Percentiles rank a stretch among this genome's conserved stretches.
Conservation (phyloP, 2,113 vertebrate genomes). For the Meriones unguiculatus region DNA sequence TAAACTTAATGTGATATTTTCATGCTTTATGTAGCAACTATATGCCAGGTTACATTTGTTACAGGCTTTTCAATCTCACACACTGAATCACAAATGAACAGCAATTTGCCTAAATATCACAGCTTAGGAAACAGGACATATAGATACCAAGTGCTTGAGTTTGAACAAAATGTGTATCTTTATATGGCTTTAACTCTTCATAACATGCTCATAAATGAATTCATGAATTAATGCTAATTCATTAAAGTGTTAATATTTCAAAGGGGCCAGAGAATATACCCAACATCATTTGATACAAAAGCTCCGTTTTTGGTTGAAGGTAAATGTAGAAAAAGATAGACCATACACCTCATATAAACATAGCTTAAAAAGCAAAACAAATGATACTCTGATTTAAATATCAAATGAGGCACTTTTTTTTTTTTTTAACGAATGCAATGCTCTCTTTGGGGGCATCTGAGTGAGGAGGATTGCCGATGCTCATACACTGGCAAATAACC, state of each 20-base stretch:
- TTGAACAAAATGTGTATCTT: not conserved
- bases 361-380: slow-evolving; percentile 45
- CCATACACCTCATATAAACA: not conserved
- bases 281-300: slow-evolving; percentile 9
- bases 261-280: not conserved
- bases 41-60: not conserved
- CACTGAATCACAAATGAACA: slow-evolving; percentile 11
- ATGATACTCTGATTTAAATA: slow-evolving; percentile 47
- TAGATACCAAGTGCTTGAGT: not conserved
- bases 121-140: not conserved
- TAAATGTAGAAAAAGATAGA: slow-evolving; percentile 5
- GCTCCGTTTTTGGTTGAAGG: not conserved
- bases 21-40: not conserved
- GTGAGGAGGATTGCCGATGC: not conserved
- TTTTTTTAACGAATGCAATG: not conserved
- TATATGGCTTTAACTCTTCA: slow-evolving; percentile 10
- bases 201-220: not conserved
- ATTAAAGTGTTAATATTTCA: slow-evolving; percentile 22
- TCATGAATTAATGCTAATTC: not conserved
- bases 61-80: slow-evolving; percentile 1
- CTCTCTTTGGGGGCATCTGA: slow-evolving; percentile 3
- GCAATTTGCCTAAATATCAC: not conserved
- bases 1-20: not conserved
- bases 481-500: not conserved
- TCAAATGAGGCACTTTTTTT: slow-evolving; percentile 43